Evolutionary conservation across 2,888 invertebrate genomes (phyloP), one percentile per base, ranked within the genome.

Genomic region (Hydraecia micacea): DNA sequence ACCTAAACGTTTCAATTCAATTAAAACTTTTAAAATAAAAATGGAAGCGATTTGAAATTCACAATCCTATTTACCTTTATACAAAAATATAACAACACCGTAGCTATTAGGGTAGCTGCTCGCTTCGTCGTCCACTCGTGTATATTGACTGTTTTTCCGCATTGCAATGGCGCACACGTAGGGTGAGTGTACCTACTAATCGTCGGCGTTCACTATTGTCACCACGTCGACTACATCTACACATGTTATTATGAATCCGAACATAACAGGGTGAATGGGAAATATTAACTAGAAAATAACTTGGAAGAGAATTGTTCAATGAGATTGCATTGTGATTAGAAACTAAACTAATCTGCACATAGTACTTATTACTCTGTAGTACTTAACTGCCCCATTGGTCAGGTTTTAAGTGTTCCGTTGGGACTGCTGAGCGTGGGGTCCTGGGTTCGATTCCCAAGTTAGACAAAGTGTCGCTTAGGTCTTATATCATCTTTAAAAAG

Each of bases 91-190:
- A 70, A 49, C 28, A 71, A 77, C 49, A 62, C 28, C 0, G n/a
- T 46, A 69, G 62, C 75, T 60, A 75, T 84, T 73, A 75, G 39
- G 78, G 49, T 73, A 67, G 46, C 62, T 63, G 58, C 62, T 55
- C 62, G 36, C 67, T 77, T 81, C 62, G 82, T 72, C 28, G 73
- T 72, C 71, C 73, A 76, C 73, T 79, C 55, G 63, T 76, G 71
- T 82, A 60, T 74, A 83, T 83, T 72, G 74, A 60, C 36, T 42
- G 63, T 73, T 79, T 82, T 75, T 66, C 63, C 49, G 55, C 74
- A 79, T 85, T 76, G 75, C 58, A 77, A 84, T 80, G 58, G 63
- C 65, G 76, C 42, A 68, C 74, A 79, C 79, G 86, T 75, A 74
- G 75, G 25, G 70, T 42, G 71, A 79, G 67, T 55, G 28, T 11